Percentiles rank a stretch among this genome's conserved stretches.
phyloP scores from a whole-genome alignment of 2,797 vertebrate species.

The Anableps anableps region DNA sequence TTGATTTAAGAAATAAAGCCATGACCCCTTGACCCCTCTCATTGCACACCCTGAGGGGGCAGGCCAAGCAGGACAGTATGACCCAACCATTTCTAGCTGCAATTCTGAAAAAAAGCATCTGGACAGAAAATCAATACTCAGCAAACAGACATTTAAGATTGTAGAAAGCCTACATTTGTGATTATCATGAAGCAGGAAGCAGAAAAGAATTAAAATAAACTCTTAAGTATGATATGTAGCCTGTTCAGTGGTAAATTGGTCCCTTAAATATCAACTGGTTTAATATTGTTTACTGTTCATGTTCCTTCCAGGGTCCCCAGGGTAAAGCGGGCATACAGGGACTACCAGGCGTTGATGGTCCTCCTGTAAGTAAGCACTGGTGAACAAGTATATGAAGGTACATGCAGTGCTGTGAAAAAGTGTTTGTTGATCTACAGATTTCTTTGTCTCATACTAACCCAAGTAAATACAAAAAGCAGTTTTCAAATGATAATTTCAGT shows the following conservation, averaged over 20 bases:
- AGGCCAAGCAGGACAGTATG: slow-evolving; percentile 21
- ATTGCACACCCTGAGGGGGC: slow-evolving; percentile 48
- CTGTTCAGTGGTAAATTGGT: slow-evolving; percentile 29
- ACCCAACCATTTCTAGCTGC: slow-evolving; percentile 46
- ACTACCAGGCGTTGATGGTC: slow-evolving; percentile 88
- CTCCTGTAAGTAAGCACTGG: slow-evolving; percentile 83
- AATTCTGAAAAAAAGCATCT: slow-evolving; percentile 47
- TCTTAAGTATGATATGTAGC: slow-evolving; percentile 37
- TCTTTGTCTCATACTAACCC: neutral
- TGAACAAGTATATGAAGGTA: slow-evolving; percentile 17
- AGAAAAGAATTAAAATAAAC: slow-evolving; percentile 38
- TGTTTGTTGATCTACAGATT: neutral
- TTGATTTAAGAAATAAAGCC: slow-evolving; percentile 62
- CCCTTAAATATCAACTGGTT: slow-evolving; percentile 18
- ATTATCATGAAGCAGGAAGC: slow-evolving; percentile 20
- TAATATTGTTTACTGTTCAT: slow-evolving; percentile 38
- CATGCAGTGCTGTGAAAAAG: neutral
- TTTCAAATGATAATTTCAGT: neutral
- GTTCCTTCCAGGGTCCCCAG: slow-evolving; percentile 82
- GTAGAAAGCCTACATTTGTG: slow-evolving; percentile 29
- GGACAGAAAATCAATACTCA: slow-evolving; percentile 76
- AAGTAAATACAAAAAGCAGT: neutral
- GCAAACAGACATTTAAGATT: slow-evolving; percentile 55
- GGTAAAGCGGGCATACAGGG: slow-evolving; percentile 89
- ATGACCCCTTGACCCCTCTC: slow-evolving; percentile 61